Evolutionary conservation across 2,888 invertebrate genomes (phyloP).

Genomic region (Cancer borealis): DNA sequence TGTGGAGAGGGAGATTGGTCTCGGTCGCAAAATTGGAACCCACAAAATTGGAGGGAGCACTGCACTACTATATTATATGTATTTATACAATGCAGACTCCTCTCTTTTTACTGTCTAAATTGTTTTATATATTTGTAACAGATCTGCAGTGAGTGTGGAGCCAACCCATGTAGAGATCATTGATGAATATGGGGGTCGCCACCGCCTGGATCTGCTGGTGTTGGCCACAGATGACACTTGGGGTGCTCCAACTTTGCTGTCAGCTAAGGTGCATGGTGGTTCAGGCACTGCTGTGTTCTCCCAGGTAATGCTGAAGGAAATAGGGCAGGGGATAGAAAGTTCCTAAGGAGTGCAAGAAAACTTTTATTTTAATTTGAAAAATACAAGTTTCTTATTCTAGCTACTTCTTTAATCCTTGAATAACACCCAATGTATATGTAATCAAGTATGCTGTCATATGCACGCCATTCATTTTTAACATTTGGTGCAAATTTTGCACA

Average conservation of each 20-base stretch:
- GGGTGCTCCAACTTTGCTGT: constrained; percentile 75
- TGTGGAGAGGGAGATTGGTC: too few species aligned
- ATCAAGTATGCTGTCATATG: too few species aligned
- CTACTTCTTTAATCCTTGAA: neutral
- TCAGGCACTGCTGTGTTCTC: constrained; percentile 74
- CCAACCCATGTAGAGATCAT: constrained; percentile 76
- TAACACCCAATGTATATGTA: too few species aligned
- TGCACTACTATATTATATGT: too few species aligned
- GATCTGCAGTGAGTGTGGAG: constrained; percentile 76
- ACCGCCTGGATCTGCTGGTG: constrained; percentile 71
- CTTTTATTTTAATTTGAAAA: neutral
- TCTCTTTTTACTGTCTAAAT: neutral
- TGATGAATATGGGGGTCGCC: constrained; percentile 72
- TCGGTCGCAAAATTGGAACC: too few species aligned
- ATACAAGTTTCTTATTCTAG: neutral
- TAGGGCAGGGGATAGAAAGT: neutral
- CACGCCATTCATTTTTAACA: too few species aligned
- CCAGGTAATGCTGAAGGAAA: constrained; percentile 66
- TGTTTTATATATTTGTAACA: neutral
- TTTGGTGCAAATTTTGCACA: too few species aligned
- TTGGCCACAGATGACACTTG: constrained; percentile 77
- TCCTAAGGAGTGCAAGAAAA: neutral
- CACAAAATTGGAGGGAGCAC: too few species aligned
- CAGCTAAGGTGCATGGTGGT: constrained; percentile 69
- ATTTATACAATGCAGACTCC: neutral